These are phyloP conservation scores for Ciconia nigra DNA, from an alignment of 2,797 vertebrate genomes.

Conservation along the genomic window DNA sequence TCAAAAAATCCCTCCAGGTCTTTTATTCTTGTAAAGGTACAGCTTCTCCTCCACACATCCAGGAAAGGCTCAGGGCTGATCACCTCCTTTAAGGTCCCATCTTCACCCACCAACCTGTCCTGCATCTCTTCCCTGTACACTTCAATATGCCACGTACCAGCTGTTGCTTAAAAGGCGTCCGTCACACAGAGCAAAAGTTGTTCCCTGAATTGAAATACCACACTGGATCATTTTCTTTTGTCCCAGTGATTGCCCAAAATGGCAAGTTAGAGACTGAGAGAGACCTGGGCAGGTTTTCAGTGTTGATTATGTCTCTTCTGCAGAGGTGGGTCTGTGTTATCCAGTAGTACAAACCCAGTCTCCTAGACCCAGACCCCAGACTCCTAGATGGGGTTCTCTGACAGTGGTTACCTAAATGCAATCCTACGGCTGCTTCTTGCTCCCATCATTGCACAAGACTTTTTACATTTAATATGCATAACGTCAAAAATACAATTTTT, in stretches of 20 bases:
- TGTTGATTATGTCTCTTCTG: neutral
- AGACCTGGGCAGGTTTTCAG: neutral
- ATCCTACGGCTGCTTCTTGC: neutral
- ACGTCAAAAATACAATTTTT: neutral
- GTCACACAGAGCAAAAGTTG: neutral
- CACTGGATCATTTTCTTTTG: neutral
- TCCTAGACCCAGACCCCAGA: too few species aligned
- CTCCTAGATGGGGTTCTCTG: neutral
- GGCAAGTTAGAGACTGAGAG: neutral
- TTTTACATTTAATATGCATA: neutral
- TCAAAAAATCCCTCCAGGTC: neutral
- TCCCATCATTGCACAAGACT: neutral
- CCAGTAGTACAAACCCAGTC: neutral
- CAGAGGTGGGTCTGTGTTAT: neutral
- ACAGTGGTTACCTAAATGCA: neutral
- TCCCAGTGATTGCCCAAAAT: neutral
- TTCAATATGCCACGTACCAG: accelerated
- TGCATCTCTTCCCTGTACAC: neutral
- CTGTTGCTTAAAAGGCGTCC: neutral
- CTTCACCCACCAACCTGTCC: neutral
- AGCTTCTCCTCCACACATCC: neutral
- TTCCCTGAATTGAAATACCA: neutral
- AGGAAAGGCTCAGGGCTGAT: neutral
- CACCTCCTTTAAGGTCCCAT: neutral
- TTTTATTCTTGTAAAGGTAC: neutral